Evolutionary conservation across 2,797 vertebrate species (phyloP).

Genomic region (Antennarius maculatus): DNA sequence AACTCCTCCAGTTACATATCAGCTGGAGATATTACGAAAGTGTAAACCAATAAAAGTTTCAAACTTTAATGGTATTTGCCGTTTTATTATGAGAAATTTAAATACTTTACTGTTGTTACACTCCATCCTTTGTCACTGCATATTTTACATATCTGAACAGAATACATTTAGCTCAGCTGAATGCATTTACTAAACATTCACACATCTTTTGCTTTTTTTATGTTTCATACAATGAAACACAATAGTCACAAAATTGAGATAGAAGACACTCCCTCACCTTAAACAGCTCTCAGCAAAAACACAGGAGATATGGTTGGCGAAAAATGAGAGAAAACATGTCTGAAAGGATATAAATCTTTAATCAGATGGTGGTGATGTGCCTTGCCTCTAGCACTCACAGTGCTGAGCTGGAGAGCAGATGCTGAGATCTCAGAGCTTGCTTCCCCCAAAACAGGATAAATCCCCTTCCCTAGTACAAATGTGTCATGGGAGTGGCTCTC

Average conservation of each 20-base stretch:
- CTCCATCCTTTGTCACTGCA: slow-evolving; percentile 11
- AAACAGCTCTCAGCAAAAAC: slow-evolving; percentile 66
- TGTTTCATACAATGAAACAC: slow-evolving; percentile 27
- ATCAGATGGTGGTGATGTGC: slow-evolving; percentile 77
- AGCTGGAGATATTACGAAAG: slow-evolving; percentile 49
- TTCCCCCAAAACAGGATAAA: slow-evolving; percentile 74
- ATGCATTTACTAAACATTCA: slow-evolving; percentile 39
- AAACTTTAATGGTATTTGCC: slow-evolving; percentile 22
- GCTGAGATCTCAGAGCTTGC: slow-evolving; percentile 77
- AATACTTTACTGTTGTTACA: slow-evolving; percentile 23
- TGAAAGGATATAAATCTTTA: slow-evolving; percentile 83
- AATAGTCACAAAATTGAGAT: slow-evolving; percentile 50
- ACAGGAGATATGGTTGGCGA: slow-evolving; percentile 62
- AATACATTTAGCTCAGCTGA: slow-evolving; percentile 10
- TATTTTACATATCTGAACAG: background rate
- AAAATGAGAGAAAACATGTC: slow-evolving; percentile 78
- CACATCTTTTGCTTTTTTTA: slow-evolving; percentile 18
- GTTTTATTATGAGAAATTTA: slow-evolving; percentile 33
- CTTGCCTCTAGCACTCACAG: slow-evolving; percentile 76
- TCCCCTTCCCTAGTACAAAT: slow-evolving; percentile 71
- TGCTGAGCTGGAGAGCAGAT: slow-evolving; percentile 74
- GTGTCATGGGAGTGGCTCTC: slow-evolving; percentile 76
- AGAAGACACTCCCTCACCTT: slow-evolving; percentile 62
- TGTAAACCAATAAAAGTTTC: slow-evolving; percentile 43
- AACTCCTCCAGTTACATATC: slow-evolving; percentile 53